Evolutionary conservation across 1,140 invertebrate species (phyloP), one percentile per base, ranked within the genome.

Genomic region (Eueides isabella): DNA sequence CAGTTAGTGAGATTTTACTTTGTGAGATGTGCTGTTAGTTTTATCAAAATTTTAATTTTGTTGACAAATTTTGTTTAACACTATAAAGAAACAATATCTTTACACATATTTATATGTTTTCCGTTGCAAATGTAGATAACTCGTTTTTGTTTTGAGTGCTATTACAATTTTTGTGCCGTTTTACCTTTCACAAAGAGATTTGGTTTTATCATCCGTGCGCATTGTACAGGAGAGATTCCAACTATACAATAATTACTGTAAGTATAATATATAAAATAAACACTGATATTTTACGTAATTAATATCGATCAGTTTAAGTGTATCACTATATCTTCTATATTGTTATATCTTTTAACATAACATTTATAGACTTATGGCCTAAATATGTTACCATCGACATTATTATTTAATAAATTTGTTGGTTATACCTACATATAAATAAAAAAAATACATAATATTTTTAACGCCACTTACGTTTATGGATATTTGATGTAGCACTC

Each of bases 21-120:
- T 82, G 87, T 83, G 85, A 84, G 85, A 86, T 86, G 80, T 75
- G 79, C 80, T 82, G 82, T 83, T 79, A 72, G 78, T 81, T 80
- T 72, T 66, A 75, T 83, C 67, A 76, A 75, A 75, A 79, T 72
- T 75, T 73, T 67, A 80, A 79, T 82, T 83, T 75, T 82, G 80
- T 77, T 84, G 79, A 80, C 78, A 82, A 81, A 84, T 84, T 87
- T 75, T 64, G 44, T 76, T 75, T 55, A 23, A 65, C 55, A 64
- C 23, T 16, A 65, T 33, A 55, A 55, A 7, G 9, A 55, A 55
- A 55, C 7, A 55, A 11, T 26, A 55, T 55, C 48, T 55, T 12
- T 55, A 26, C 11, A 55, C 1, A 26, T 26, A 55, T 23, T 55
- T 55, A 23, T 55, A 55, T 55, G 23, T 23, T 55, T 55, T 55